These are phyloP conservation scores for Enoplosus armatus DNA, from an alignment of 2,797 vertebrate species.

Conservation along the genomic window DNA sequence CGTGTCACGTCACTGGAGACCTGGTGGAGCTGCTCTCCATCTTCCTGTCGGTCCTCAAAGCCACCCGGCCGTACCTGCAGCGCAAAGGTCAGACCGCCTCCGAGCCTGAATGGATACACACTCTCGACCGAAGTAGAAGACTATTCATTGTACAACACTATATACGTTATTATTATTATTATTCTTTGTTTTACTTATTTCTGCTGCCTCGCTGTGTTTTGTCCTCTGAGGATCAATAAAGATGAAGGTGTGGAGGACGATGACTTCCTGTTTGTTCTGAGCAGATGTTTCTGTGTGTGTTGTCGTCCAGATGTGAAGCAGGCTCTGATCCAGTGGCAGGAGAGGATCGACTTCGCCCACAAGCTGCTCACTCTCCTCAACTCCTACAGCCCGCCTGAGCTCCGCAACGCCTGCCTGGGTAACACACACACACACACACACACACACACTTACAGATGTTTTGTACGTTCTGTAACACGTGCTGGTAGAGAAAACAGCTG, in stretches of 20 bases:
- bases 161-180: no score
- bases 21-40: slow-evolving; percentile 98
- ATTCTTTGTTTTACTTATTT: no score
- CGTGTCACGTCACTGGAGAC: slow-evolving; percentile 98
- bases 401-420: slow-evolving; percentile 97
- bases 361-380: slow-evolving; percentile 97
- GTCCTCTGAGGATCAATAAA: no score
- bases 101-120: no score
- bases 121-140: no score
- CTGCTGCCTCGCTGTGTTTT: no score
- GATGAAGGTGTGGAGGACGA: no score
- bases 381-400: slow-evolving; percentile 97
- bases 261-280: slow-evolving; percentile 15
- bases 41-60: slow-evolving; percentile 96
- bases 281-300: slow-evolving; percentile 4
- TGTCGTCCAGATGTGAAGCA: slow-evolving; percentile 94
- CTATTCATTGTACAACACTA: no score
- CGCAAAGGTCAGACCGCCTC: slow-evolving; percentile 92
- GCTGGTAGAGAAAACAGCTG: background rate
- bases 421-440: slow-evolving; percentile 38
- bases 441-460: background rate
- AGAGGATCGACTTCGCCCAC: slow-evolving; percentile 98
- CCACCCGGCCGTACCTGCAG: slow-evolving; percentile 95
- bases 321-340: slow-evolving; percentile 99
- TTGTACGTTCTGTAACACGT: background rate